Conservation (phyloP, 2,113 vertebrate genomes). For the Campylomormyrus tamandua region DNA sequence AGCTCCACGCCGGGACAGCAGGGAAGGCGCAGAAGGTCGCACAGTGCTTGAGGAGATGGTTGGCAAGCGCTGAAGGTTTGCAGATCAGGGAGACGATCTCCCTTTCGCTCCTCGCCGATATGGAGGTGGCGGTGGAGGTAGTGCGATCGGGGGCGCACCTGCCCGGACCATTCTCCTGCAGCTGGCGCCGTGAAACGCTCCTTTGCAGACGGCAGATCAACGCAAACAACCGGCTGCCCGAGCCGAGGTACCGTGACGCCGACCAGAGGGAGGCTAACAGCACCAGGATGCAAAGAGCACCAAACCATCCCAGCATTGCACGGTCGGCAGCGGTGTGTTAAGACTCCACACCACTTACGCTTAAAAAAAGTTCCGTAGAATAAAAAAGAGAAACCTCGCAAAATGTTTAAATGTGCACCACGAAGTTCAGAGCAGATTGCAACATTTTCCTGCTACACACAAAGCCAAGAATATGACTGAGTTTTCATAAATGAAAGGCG, state of each 20-base stretch:
- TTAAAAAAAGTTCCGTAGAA: not conserved
- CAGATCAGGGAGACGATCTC: conserved; percentile 52
- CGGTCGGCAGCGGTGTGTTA: conserved; percentile 21
- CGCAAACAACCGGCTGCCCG: conserved; percentile 27
- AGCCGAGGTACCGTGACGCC: conserved; percentile 44
- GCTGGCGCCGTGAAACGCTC: conserved; percentile 27
- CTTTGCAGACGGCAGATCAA: conserved; percentile 26
- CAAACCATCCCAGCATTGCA: conserved; percentile 62
- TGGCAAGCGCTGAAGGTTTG: conserved; percentile 70
- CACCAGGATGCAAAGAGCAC: conserved; percentile 50
- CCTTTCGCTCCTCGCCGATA: conserved; percentile 3
- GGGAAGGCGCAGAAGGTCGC: conserved; percentile 49
- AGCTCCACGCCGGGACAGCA: conserved; percentile 48
- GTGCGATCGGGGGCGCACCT: conserved; percentile 28
- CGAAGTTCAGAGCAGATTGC: not conserved
- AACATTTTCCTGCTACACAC: not conserved
- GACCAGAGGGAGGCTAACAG: conserved; percentile 56
- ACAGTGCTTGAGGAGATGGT: conserved; percentile 67
- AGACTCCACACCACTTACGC: not conserved
- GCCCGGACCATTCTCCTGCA: conserved; percentile 22
- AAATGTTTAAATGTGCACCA: not conserved
- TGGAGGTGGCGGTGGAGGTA: conserved; percentile 5
- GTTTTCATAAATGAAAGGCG: not conserved
- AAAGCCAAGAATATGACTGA: not conserved
- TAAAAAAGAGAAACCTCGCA: not conserved